Evolutionary conservation across 2,888 invertebrate genomes (phyloP).

Genomic region (Argyresthia goedartella): DNA sequence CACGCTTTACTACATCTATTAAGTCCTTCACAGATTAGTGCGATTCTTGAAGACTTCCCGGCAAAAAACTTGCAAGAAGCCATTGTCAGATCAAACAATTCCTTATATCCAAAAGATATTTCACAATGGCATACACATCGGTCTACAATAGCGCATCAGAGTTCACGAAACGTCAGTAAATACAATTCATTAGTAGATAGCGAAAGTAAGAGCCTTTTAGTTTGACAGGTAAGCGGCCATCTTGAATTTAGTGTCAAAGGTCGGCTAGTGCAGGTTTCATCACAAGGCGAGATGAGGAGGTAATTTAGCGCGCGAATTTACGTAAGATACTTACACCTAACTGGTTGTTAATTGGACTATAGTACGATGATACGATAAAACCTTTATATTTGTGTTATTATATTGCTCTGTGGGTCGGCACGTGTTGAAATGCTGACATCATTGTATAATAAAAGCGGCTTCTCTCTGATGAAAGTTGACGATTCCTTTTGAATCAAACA

Average conservation of each 20-base stretch:
- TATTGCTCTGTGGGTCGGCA: too few relatives aligned
- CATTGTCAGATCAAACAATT: background rate
- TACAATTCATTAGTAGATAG: constrained; percentile 45
- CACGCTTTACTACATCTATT: constrained; percentile 22
- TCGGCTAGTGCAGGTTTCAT: constrained; percentile 49
- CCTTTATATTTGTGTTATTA: too few relatives aligned
- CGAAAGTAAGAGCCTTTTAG: constrained; percentile 52
- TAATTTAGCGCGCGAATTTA: constrained; percentile 21
- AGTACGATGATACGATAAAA: too few relatives aligned
- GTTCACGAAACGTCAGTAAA: constrained; percentile 27
- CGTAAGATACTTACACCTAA: constrained; percentile 21
- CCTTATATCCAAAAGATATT: constrained; percentile 14
- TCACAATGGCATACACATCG: constrained; percentile 22
- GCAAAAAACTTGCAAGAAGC: background rate
- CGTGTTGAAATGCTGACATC: too few relatives aligned
- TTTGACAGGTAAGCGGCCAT: constrained; percentile 55
- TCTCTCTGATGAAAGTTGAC: too few relatives aligned
- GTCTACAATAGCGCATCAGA: constrained; percentile 30
- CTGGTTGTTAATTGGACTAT: constrained; percentile 28
- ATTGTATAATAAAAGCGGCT: too few relatives aligned
- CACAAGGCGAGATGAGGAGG: constrained; percentile 38
- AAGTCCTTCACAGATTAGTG: constrained; percentile 19
- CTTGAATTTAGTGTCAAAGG: constrained; percentile 55
- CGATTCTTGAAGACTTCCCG: background rate
- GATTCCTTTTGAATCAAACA: too few relatives aligned